Evolutionary conservation across 2,888 invertebrate species (phyloP).

Genomic region (Brachypalpus laphriformis): DNA sequence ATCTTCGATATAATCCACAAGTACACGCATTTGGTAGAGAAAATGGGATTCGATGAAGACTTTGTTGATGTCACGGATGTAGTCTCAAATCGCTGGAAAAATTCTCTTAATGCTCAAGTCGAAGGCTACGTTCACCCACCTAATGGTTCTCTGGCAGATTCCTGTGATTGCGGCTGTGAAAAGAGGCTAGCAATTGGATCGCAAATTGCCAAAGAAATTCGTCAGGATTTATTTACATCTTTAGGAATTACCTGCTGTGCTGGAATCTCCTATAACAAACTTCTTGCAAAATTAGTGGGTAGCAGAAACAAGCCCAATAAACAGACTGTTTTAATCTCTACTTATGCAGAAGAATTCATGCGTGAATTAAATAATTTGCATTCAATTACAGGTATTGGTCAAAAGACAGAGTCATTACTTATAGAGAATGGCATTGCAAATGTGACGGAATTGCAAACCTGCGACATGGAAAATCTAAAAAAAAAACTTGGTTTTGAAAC

Average conservation of each 20-base stretch:
- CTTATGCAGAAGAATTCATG: constrained; percentile 87
- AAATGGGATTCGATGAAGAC: constrained; percentile 93
- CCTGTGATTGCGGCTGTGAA: constrained; percentile 90
- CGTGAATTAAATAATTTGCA: constrained; percentile 86
- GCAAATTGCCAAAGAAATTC: constrained; percentile 90
- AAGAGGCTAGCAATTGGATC: constrained; percentile 88
- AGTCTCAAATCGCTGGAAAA: constrained; percentile 78
- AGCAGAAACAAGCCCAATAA: constrained; percentile 91
- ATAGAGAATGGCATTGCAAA: constrained; percentile 87
- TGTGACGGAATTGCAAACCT: constrained; percentile 87
- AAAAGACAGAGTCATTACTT: constrained; percentile 87
- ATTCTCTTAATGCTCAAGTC: constrained; percentile 75
- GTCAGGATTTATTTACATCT: constrained; percentile 87
- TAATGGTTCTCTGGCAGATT: constrained; percentile 82
- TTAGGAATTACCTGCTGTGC: constrained; percentile 91
- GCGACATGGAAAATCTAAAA: constrained; percentile 85
- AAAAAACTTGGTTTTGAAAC: constrained; percentile 88
- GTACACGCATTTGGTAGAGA: constrained; percentile 90
- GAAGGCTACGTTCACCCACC: constrained; percentile 85
- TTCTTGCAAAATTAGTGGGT: constrained; percentile 91
- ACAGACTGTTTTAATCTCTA: constrained; percentile 91
- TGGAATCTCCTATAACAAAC: constrained; percentile 92
- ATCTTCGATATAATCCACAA: constrained; percentile 88
- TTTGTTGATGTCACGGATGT: constrained; percentile 90
- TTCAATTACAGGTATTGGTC: constrained; percentile 90